Evolutionary conservation across 2,113 vertebrate genomes (phyloP).

Genomic region (Tachysurus vachellii): DNA sequence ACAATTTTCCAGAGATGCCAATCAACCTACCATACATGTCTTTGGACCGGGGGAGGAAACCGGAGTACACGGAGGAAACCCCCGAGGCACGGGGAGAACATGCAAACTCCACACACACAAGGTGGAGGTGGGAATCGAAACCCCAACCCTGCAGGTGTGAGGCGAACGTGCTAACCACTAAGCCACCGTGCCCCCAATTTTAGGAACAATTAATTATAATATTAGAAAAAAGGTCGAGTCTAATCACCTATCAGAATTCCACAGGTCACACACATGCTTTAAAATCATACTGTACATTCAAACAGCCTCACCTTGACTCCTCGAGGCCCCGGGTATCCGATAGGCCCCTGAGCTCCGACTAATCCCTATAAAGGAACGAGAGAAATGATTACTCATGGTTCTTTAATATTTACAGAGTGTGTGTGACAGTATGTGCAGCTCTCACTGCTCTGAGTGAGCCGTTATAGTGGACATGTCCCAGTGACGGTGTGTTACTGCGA

Average conservation of each 20-base stretch:
- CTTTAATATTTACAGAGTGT: background rate
- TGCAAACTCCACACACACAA: no score
- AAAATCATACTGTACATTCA: background rate
- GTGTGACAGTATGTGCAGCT: background rate
- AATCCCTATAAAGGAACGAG: conserved; percentile 71
- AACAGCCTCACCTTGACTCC: conserved; percentile 84
- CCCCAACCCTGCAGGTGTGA: no score
- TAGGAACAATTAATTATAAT: background rate
- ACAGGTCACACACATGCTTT: background rate
- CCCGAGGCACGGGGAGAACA: no score
- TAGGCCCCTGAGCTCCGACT: conserved; percentile 77
- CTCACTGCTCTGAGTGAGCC: conserved; percentile 4
- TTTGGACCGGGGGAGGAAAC: no score
- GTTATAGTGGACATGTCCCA: conserved; percentile 25
- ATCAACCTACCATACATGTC: no score
- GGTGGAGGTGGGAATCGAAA: no score
- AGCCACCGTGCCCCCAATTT: no score
- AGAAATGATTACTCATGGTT: background rate
- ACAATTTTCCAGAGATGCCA: no score
- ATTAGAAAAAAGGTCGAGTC: background rate
- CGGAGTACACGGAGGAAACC: no score
- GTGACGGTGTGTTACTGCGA: conserved; percentile 44
- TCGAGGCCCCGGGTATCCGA: conserved; percentile 85
- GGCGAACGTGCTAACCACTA: no score
- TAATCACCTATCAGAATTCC: background rate